Conservation (phyloP, 1,140 invertebrate genomes). For the Anastatus disparis region DNA sequence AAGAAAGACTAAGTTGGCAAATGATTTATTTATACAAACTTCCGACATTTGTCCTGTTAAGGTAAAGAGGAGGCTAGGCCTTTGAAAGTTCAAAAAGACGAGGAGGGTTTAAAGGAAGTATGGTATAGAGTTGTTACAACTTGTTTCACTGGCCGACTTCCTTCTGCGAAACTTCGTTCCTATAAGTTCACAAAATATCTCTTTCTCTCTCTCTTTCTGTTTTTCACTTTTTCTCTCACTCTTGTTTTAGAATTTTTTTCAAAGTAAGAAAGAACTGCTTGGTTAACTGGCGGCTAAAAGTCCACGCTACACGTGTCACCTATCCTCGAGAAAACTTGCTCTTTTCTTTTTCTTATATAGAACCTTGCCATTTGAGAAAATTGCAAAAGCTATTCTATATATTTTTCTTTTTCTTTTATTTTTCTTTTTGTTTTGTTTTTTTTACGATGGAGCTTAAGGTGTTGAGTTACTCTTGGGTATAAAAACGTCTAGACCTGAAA, state of each 20-base stretch:
- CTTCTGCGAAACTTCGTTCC: conserved; percentile 33
- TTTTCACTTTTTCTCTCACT: no score
- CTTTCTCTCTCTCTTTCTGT: no score
- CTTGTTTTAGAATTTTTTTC: no score
- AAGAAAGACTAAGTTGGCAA: no score
- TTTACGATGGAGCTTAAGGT: neutral
- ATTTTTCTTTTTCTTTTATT: conserved; percentile 2
- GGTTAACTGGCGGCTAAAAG: neutral
- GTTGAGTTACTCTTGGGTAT: neutral
- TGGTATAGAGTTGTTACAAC: conserved; percentile 20
- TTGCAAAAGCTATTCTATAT: neutral
- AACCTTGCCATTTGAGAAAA: conserved; percentile 10
- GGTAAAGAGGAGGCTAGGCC: no score
- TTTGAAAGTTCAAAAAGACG: neutral
- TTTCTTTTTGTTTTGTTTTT: neutral
- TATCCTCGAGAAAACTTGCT: neutral
- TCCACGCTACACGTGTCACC: conserved; percentile 9
- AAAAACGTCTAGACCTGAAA: neutral
- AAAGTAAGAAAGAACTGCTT: neutral
- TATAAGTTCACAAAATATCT: neutral
- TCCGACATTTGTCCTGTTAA: no score
- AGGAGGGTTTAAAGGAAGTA: no score
- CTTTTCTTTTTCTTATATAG: neutral
- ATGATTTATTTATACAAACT: no score
- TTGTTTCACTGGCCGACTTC: conserved; percentile 4